phyloP scores from a whole-genome alignment of 2,797 vertebrate species.

The Acanthurus tractus region DNA sequence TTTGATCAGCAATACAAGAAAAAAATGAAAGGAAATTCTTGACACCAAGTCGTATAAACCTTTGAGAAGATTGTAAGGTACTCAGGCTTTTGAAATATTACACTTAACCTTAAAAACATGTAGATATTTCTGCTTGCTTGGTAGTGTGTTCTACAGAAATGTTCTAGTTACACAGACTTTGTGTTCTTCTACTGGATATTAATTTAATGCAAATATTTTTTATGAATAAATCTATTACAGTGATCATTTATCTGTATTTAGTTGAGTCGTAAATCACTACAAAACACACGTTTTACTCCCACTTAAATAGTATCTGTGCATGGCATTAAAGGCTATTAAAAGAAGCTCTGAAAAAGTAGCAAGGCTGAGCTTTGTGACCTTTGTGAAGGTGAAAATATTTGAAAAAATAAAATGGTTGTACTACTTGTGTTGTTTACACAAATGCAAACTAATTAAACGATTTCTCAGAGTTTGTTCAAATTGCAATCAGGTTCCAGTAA shows the following conservation, averaged over 20 bases:
- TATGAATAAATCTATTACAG: neutral
- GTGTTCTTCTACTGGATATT: neutral
- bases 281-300: neutral
- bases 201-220: neutral
- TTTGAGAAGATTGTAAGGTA: constrained; percentile 85
- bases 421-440: neutral
- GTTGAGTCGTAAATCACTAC: neutral
- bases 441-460: constrained; percentile 6
- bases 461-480: constrained; percentile 10
- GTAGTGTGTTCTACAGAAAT: neutral
- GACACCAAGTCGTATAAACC: constrained; percentile 91
- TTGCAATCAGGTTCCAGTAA: neutral
- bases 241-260: neutral
- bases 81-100: neutral
- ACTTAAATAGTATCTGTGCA: neutral
- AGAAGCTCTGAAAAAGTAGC: neutral
- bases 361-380: neutral
- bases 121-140: neutral
- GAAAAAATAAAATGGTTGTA: neutral
- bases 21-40: constrained; percentile 80
- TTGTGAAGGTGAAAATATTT: neutral
- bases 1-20: constrained; percentile 89
- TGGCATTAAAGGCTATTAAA: neutral
- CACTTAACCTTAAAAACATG: neutral
- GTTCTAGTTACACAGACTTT: neutral